Evolutionary conservation across 2,113 vertebrate species (phyloP).

Genomic region (Salvelinus fontinalis): DNA sequence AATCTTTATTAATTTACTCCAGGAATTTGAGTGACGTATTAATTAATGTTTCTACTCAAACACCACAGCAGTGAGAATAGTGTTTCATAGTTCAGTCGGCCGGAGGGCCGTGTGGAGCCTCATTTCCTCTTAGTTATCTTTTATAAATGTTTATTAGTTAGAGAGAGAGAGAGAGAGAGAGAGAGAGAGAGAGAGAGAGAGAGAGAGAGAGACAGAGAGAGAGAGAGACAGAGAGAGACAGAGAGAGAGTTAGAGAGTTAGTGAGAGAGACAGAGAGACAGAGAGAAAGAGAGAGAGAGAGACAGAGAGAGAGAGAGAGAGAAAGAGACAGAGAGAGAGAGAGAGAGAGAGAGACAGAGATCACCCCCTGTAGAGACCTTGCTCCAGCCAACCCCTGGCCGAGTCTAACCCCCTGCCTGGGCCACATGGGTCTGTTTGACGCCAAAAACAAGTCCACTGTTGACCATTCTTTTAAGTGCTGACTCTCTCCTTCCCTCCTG

Average conservation of each 20-base stretch:
- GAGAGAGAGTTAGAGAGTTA: too few species aligned
- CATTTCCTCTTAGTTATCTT: conserved; percentile 41
- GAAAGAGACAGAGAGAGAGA: too few species aligned
- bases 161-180: neutral
- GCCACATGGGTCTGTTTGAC: neutral
- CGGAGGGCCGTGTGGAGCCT: neutral
- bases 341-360: neutral
- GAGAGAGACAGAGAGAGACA: too few species aligned
- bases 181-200: too few species aligned
- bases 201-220: too few species aligned
- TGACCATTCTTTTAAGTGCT: conserved; percentile 25
- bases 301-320: too few species aligned
- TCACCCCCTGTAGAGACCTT: conserved; percentile 26
- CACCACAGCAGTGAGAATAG: neutral
- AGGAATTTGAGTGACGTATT: too few species aligned
- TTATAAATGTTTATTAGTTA: conserved; percentile 45
- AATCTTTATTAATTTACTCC: too few species aligned
- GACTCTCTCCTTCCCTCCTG: conserved; percentile 39
- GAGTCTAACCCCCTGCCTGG: neutral
- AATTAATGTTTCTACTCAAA: too few species aligned
- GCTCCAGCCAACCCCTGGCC: neutral
- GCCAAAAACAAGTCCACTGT: conserved; percentile 10
- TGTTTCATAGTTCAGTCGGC: neutral
- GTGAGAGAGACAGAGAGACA: too few species aligned
- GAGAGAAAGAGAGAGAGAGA: rapidly evolving